A percentile compares a stretch with the other conserved stretches of the same genome.
These are phyloP conservation scores for Noctua pronuba DNA, from an alignment of 2,888 invertebrate genomes.

Conservation along the genomic window DNA sequence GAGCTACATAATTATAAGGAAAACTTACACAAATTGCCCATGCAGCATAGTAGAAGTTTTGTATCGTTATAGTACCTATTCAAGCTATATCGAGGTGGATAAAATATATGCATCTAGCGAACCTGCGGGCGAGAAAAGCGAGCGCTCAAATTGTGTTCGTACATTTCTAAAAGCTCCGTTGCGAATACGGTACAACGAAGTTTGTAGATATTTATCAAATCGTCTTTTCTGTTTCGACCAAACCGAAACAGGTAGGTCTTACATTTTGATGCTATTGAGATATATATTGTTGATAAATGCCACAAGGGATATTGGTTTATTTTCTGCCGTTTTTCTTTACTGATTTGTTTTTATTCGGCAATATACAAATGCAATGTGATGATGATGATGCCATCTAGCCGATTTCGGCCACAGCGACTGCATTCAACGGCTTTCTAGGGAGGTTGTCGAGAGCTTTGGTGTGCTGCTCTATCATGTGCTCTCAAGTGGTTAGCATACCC, in stretches of 20 bases:
- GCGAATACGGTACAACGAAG: conserved; percentile 77
- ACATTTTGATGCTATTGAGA: conserved; percentile 49
- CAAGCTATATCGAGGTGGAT: conserved; percentile 67
- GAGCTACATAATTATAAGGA: not conserved
- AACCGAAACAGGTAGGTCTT: conserved; percentile 61
- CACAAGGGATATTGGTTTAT: conserved; percentile 16
- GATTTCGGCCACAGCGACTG: too few relatives aligned
- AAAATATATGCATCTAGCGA: conserved; percentile 72
- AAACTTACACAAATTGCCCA: conserved; percentile 39
- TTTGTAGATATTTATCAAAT: conserved; percentile 86
- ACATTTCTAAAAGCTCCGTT: conserved; percentile 80
- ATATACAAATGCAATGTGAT: too few relatives aligned
- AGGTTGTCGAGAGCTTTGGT: too few relatives aligned
- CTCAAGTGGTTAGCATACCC: too few relatives aligned
- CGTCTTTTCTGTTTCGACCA: conserved; percentile 76
- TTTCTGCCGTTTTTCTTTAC: not conserved
- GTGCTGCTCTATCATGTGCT: too few relatives aligned
- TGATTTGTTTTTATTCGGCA: not conserved
- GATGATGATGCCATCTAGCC: too few relatives aligned
- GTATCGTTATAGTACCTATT: conserved; percentile 45
- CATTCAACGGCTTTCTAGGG: too few relatives aligned
- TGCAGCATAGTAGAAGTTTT: conserved; percentile 48
- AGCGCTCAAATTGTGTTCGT: conserved; percentile 80
- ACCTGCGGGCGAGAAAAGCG: conserved; percentile 78
- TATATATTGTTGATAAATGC: conserved; percentile 26